Evolutionary conservation across 2,797 vertebrate species (phyloP).

Genomic region (Okamejei kenojei): DNA sequence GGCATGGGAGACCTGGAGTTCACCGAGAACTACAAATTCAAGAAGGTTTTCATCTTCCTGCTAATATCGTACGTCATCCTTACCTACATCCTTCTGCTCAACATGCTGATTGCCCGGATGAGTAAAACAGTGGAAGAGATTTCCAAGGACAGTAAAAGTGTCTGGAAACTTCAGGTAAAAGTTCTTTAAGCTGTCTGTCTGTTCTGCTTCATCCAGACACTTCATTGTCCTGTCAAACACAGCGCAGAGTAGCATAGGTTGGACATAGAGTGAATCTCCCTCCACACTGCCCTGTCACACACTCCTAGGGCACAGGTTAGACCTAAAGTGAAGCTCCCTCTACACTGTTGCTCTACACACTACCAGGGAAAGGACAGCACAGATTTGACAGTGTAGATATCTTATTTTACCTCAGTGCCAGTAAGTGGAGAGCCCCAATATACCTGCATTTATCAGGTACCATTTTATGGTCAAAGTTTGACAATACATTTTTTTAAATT

Average conservation of each 20-base stretch:
- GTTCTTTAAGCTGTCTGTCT: no score
- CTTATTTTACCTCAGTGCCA: no score
- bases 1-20: conserved; percentile 94
- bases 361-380: neutral
- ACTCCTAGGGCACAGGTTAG: neutral
- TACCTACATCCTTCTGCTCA: conserved; percentile 87
- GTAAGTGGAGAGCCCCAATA: no score
- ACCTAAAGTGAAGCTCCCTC: neutral
- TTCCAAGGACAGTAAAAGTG: conserved; percentile 65
- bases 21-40: conserved; percentile 67
- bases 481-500: no score
- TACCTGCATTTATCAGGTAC: no score
- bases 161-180: conserved; percentile 89
- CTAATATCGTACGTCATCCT: conserved; percentile 82
- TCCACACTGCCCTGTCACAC: neutral
- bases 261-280: neutral
- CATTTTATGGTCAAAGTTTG: no score
- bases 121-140: conserved; percentile 74
- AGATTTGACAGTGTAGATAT: no score
- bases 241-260: neutral
- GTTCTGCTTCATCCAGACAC: neutral
- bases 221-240: neutral
- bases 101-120: conserved; percentile 96
- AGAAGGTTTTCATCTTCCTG: conserved; percentile 71
- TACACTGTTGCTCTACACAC: neutral